Base-by-base conservation (phyloP, 2,888 invertebrate genomes). In the Galeopsomyia nigrocyanea region DNA sequence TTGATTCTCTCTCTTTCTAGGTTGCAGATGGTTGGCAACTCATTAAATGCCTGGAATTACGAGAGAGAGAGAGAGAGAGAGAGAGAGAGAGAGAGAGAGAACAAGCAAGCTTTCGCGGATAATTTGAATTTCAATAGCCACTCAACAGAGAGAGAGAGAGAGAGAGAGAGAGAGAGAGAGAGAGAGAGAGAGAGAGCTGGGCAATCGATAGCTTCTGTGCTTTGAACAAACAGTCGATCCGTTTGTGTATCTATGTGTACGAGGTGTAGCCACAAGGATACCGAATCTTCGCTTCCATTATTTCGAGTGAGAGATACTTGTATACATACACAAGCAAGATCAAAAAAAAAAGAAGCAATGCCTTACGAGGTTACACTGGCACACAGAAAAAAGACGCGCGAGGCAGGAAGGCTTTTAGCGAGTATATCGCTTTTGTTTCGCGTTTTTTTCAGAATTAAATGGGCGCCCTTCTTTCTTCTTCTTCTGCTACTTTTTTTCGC, bases 361-460 rank as follows among this genome's bases (percentile, higher is more conserved):
- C 10, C 39, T 39, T 39, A 17, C 60, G 47, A 31, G 21, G 39
- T 39, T 39, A 21, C 47, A 26, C 31, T n/a, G n/a, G n/a, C n/a
- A n/a, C n/a, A n/a, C n/a, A n/a, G n/a, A 63, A 31, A 47, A 63
- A 64, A 53, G 19, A 53, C 39, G 5, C 5, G 26, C 26, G 5
- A 62, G 49, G 26, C 5, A 26, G 19, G 50, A 51, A 67, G 19
- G 66, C 66, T 67, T 58, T 67, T 67, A 67, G 58, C 31, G 51
- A 49, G 66, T 3, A 26, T 26, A 31, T 31, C 31, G 51, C 58
- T 67, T 67, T 67, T 26, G 67, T 67, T 60, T 46, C 57, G 39
- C 31, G 13, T 39, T 2, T 26, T 26, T 26, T 67, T 67, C 58
- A n/a, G 39, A 67, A 67, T 67, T 58, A 67, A 58, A 60, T 67